Conservation (phyloP, 2,797 vertebrate genomes). For the Taenioides sp. region DNA sequence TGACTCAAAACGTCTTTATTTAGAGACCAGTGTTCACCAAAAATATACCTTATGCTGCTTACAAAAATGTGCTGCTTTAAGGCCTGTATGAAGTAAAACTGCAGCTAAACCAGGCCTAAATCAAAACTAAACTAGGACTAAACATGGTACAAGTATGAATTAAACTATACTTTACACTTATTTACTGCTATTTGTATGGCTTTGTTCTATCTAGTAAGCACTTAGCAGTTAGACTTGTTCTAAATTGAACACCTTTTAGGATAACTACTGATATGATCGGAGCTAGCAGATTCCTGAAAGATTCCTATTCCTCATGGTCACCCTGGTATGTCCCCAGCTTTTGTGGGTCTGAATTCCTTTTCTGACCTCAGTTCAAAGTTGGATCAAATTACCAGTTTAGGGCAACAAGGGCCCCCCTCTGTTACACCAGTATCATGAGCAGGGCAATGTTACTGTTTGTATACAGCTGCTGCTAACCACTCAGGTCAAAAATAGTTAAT, state of each 20-base stretch:
- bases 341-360: slow-evolving; percentile 47
- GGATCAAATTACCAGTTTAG: slow-evolving; percentile 63
- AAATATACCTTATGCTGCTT: neutral
- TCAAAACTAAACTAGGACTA: neutral
- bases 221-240: neutral
- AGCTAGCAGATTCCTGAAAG: neutral
- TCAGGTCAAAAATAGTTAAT: slow-evolving; percentile 20
- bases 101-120: neutral
- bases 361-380: slow-evolving; percentile 43
- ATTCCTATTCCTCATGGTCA: slow-evolving; percentile 20
- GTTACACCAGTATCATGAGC: slow-evolving; percentile 43
- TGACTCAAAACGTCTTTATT: neutral
- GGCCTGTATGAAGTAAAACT: neutral
- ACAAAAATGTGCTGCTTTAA: neutral
- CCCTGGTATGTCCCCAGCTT: slow-evolving; percentile 37
- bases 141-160: neutral
- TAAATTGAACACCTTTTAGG: neutral
- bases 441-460: slow-evolving; percentile 13
- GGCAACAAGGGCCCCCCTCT: slow-evolving; percentile 42
- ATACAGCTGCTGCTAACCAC: neutral
- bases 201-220: too few relatives aligned
- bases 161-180: too few relatives aligned
- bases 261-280: neutral
- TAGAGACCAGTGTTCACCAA: neutral
- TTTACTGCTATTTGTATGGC: too few relatives aligned